A percentile compares a stretch with the other conserved stretches of the same genome.
phyloP scores from a whole-genome alignment of 1,140 invertebrate genomes.

The Pogonus chalceus region DNA sequence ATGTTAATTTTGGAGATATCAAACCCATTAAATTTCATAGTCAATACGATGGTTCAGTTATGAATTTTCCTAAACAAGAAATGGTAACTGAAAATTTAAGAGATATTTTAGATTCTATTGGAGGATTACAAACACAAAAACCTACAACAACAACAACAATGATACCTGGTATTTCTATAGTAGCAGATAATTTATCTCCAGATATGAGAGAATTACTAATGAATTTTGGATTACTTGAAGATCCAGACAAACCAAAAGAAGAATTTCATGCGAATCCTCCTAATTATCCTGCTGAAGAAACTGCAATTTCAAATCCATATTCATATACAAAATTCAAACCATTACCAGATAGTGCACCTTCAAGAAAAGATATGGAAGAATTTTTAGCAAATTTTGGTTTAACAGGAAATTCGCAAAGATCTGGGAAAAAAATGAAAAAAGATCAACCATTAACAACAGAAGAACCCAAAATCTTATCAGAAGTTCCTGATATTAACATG shows the following conservation, averaged over 20 bases:
- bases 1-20: slow-evolving; percentile 13
- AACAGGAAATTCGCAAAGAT: slow-evolving; percentile 20
- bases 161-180: slow-evolving; percentile 27
- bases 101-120: slow-evolving; percentile 22
- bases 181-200: slow-evolving; percentile 32
- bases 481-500: slow-evolving; percentile 24
- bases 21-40: slow-evolving; percentile 10
- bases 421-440: background rate
- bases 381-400: slow-evolving; percentile 47
- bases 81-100: slow-evolving; percentile 15
- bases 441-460: background rate
- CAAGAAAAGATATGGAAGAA: slow-evolving; percentile 43
- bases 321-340: slow-evolving; percentile 49
- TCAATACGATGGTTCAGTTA: slow-evolving; percentile 4
- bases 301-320: slow-evolving; percentile 29
- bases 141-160: slow-evolving; percentile 12
- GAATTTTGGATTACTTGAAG: slow-evolving; percentile 32
- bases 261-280: slow-evolving; percentile 8
- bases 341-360: slow-evolving; percentile 37
- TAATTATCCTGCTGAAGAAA: slow-evolving; percentile 12
- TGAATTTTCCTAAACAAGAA: slow-evolving; percentile 9
- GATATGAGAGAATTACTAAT: slow-evolving; percentile 37
- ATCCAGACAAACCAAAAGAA: slow-evolving; percentile 22
- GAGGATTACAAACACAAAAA: slow-evolving; percentile 12
- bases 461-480: background rate